A percentile compares a stretch with the other conserved stretches of the same genome.
Conservation (phyloP, 1,140 invertebrate genomes). For the Cotesia vestalis region DNA sequence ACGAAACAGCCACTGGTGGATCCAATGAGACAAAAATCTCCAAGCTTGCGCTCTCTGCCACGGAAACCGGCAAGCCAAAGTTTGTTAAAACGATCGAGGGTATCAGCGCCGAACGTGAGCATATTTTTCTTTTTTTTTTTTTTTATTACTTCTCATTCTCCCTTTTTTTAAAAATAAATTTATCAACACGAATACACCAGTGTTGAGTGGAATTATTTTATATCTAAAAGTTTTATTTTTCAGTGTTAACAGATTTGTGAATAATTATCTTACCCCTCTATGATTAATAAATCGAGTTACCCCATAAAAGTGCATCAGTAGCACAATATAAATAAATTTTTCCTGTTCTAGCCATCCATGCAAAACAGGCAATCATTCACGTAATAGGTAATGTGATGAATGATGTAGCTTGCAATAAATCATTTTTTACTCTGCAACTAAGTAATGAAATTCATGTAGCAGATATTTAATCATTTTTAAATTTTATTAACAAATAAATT, state of each 20-base stretch:
- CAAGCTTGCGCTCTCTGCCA: conserved; percentile 53
- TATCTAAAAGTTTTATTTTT: neutral
- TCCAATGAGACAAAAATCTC: conserved; percentile 49
- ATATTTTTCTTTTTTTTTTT: conserved; percentile 15
- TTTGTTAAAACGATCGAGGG: conserved; percentile 80
- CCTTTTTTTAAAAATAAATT: neutral
- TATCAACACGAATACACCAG: neutral
- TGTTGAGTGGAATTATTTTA: neutral
- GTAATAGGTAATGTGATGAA: conserved; percentile 63
- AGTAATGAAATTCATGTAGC: no score
- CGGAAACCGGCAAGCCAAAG: conserved; percentile 70
- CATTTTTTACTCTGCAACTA: conserved; percentile 36
- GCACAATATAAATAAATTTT: conserved; percentile 49
- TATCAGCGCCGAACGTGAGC: conserved; percentile 82
- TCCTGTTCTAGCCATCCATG: conserved; percentile 64
- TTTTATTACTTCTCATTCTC: neutral
- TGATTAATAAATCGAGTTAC: neutral
- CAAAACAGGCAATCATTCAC: conserved; percentile 65
- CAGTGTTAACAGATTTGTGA: neutral
- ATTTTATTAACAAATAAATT: no score
- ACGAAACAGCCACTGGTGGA: conserved; percentile 57
- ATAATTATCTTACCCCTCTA: neutral
- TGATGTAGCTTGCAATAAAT: conserved; percentile 46
- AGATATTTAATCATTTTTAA: no score
- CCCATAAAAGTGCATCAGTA: conserved; percentile 31